These are phyloP conservation scores for Reinhardtius hippoglossoides DNA, from an alignment of 2,113 vertebrate species.

Conservation along the genomic window DNA sequence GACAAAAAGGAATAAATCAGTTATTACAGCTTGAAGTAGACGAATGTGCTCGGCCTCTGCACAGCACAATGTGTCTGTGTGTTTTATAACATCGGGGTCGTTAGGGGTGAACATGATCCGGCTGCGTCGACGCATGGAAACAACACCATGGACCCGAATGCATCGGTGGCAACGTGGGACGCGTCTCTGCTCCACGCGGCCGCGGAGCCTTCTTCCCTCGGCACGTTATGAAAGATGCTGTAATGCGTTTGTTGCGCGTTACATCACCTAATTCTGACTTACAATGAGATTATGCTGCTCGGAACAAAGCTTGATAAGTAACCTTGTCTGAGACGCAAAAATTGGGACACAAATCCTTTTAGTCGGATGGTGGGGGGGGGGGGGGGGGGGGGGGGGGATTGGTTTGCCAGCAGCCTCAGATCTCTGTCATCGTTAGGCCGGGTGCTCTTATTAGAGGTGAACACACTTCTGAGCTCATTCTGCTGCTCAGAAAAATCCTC, in stretches of 20 bases:
- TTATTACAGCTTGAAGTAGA: not conserved
- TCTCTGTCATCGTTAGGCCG: conserved; percentile 17
- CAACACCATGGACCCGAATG: conserved; percentile 28
- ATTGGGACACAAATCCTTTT: conserved; percentile 73
- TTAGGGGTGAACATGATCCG: conserved; percentile 29
- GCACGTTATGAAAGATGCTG: conserved; percentile 70
- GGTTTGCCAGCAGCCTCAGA: conserved; percentile 35
- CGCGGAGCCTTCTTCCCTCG: conserved; percentile 52
- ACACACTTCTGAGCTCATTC: too few species aligned
- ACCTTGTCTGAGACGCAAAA: conserved; percentile 74
- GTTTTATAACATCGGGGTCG: conserved; percentile 11
- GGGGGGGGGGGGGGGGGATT: conserved; percentile 61
- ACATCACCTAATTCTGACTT: conserved; percentile 75
- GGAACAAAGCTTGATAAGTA: conserved; percentile 74
- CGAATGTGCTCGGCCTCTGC: not conserved
- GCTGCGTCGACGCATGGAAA: conserved; percentile 1
- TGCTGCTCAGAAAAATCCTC: not conserved
- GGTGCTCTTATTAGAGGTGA: too few species aligned
- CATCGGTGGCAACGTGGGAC: conserved; percentile 21
- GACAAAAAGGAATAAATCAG: not conserved
- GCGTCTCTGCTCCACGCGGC: conserved; percentile 16
- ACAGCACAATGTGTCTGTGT: not conserved
- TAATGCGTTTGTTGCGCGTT: conserved; percentile 72
- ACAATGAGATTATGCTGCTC: conserved; percentile 74
- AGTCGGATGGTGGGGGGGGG: conserved; percentile 59